Base-by-base conservation (phyloP, 2,113 vertebrate genomes). In the Bombycilla garrulus region DNA sequence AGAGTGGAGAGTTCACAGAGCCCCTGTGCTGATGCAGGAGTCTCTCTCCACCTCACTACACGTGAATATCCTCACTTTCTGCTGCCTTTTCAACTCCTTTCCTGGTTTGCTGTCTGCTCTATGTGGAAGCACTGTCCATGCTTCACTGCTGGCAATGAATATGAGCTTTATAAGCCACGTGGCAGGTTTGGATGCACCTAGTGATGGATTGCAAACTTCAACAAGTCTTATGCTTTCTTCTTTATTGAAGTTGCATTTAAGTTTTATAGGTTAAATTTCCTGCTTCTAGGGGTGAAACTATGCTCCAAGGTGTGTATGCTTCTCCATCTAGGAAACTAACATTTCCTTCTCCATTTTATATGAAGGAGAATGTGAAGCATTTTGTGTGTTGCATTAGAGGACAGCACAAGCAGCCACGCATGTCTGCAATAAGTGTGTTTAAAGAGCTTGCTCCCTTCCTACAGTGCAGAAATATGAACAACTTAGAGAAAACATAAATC, bases 171-270 rank as follows among this genome's bases (percentile, higher is more conserved):
- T 8, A 69, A 88, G 50, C 45, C 28, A 38, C 17, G 16, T 66
- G 71, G 15, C 35, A 62, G 35, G 19, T 70, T 86, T 88, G 47
- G 33, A 36, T 83, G 29, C 33, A 70, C 22, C 24, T 70, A 35
- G 18, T 25, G 40, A 47, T 33, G 45, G 50, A 48, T 0, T 45
- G 25, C 42, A 58, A 83, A 62, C 38, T 40, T 62, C 3, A 16
- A 10, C 4, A 24, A 48, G 13, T 57, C 22, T 79, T 56, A 40
- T 0, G 0, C 17, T 71, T 45, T 58, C 48, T 64, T 66, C 66
- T 78, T 76, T 85, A 35, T 13, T 40, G 42, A 82, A 72, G 7
- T 9, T 67, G 23, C 36, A 70, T 91, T 53, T 15, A 53, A 53
- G 24, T 45, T 53, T 80, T 35, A 24, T 36, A 6, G 4, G 10